These are phyloP conservation scores for Aplysina aerophoba DNA, from an alignment of 37 sponge, comb jelly and placozoan genomes.

Conservation along the genomic window DNA sequence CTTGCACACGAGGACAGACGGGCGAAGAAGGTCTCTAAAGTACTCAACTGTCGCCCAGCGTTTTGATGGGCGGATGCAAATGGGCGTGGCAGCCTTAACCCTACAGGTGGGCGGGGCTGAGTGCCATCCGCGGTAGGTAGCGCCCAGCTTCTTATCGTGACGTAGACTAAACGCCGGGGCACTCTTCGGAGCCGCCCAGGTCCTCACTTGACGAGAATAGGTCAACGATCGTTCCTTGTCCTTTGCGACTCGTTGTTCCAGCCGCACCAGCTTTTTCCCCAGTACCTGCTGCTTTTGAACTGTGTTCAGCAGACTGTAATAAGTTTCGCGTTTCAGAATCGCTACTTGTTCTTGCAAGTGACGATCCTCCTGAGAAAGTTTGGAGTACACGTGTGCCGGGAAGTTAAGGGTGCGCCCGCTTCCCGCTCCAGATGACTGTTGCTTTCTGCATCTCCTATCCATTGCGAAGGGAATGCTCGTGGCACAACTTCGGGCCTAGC, in stretches of 20 bases:
- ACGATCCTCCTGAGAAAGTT: background rate
- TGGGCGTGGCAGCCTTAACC: background rate
- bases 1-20: background rate
- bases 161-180: no score
- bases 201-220: background rate
- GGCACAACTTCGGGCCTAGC: no score
- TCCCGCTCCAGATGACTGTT: no score
- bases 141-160: no score
- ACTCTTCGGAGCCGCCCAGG: no score
- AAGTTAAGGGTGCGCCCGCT: background rate
- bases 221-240: background rate
- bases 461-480: no score
- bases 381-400: background rate
- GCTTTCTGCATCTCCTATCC: no score
- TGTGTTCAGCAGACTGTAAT: background rate
- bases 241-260: background rate
- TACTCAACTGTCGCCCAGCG: background rate
- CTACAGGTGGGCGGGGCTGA: background rate
- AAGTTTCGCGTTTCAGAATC: background rate
- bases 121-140: background rate
- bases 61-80: background rate
- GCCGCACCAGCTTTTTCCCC: background rate
- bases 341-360: background rate
- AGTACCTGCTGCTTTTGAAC: conserved; percentile 20
- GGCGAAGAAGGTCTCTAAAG: conserved; percentile 10